These are phyloP conservation scores for Fragum sueziense DNA, from an alignment of 2,888 invertebrate species.

Conservation along the genomic window DNA sequence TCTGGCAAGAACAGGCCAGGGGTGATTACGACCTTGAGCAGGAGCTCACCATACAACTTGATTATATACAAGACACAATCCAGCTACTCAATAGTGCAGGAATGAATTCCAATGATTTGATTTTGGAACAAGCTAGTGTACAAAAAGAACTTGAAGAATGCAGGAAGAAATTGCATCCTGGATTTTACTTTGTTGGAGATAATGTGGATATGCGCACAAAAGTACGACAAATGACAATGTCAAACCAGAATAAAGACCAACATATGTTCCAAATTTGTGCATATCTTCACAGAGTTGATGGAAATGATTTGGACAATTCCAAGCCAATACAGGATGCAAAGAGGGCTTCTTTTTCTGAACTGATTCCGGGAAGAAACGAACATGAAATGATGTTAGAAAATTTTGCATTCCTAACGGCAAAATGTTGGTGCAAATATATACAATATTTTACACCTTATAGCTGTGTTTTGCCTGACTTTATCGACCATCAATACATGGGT, in stretches of 20 bases:
- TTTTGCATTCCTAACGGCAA: no score
- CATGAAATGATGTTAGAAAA: no score
- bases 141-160: conserved; percentile 27
- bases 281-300: conserved; percentile 37
- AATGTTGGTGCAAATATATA: no score
- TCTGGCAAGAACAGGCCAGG: neutral
- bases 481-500: no score
- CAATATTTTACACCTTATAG: no score
- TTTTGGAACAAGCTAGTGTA: conserved; percentile 1
- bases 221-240: conserved; percentile 47
- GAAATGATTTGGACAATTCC: conserved; percentile 38
- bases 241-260: conserved; percentile 44
- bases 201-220: conserved; percentile 53
- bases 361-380: neutral
- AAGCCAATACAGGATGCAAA: conserved; percentile 13
- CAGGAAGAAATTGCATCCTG: conserved; percentile 33
- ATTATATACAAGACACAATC: neutral
- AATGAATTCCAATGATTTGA: neutral
- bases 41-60: neutral
- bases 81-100: neutral
- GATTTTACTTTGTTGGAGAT: conserved; percentile 56
- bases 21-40: neutral
- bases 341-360: neutral
- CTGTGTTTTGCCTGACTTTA: no score
- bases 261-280: conserved; percentile 52